Percentiles rank a stretch among this genome's conserved stretches.
Conservation (phyloP, 2,888 invertebrate genomes). For the Ernsta delagoae region DNA sequence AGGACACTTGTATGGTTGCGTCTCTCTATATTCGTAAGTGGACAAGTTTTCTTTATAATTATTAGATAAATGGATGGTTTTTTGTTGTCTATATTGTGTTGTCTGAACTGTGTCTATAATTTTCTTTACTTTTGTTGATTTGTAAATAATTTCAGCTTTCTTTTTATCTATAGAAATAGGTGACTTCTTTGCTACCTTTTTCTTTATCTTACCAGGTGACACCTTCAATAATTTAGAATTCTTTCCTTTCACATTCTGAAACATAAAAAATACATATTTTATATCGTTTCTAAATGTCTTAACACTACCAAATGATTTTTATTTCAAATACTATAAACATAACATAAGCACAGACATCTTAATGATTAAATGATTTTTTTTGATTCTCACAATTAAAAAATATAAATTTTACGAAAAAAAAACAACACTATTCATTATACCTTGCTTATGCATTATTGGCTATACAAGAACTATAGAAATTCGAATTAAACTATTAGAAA, state of each 20-base stretch:
- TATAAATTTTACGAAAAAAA: no score
- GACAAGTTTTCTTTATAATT: conserved; percentile 65
- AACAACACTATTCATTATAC: no score
- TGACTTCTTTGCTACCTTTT: conserved; percentile 67
- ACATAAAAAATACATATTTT: conserved; percentile 37
- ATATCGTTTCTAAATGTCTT: no score
- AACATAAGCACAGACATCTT: no score
- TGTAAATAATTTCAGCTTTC: conserved; percentile 63
- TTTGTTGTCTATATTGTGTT: conserved; percentile 55
- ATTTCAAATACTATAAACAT: no score
- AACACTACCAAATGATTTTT: no score
- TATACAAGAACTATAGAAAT: no score
- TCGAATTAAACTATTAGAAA: no score
- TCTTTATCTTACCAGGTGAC: conserved; percentile 75
- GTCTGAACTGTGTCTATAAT: conserved; percentile 52
- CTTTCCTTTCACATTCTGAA: conserved; percentile 68
- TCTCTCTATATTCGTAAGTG: conserved; percentile 51
- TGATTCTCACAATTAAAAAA: no score
- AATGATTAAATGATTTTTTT: no score
- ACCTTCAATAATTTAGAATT: conserved; percentile 62
- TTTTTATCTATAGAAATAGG: conserved; percentile 70
- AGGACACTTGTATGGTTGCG: conserved; percentile 60
- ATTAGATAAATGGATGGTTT: conserved; percentile 53
- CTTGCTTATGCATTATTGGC: no score
- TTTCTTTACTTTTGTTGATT: conserved; percentile 61